These are phyloP conservation scores for Arenaria interpres DNA, from an alignment of 2,113 vertebrate genomes.

Conservation along the genomic window DNA sequence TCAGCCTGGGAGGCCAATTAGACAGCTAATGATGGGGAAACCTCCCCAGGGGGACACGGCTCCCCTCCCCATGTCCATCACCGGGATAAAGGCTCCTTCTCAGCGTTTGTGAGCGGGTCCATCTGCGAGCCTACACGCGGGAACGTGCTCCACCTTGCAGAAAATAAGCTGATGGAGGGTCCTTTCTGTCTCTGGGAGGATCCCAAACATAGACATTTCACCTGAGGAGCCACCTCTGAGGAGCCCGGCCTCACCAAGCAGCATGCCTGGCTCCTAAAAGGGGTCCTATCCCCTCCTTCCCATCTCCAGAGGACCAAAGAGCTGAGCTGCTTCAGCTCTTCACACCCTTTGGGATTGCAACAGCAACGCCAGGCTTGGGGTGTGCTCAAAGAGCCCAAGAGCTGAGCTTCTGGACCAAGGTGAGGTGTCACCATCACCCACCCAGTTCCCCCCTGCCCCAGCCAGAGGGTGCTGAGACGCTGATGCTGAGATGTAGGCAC, in stretches of 20 bases:
- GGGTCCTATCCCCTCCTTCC: background rate
- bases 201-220: background rate
- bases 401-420: accelerated
- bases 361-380: accelerated
- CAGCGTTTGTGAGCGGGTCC: background rate
- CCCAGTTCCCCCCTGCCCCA: background rate
- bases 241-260: accelerated
- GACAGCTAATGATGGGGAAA: slow-evolving; percentile 21
- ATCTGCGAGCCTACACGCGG: background rate
- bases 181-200: background rate
- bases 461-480: too few species aligned
- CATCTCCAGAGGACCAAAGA: background rate
- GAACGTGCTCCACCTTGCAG: background rate
- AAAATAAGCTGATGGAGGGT: background rate
- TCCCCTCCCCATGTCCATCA: background rate
- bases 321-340: background rate
- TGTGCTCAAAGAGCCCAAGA: accelerated
- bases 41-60: background rate
- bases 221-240: background rate
- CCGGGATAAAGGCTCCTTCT: background rate
- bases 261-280: background rate
- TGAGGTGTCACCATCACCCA: background rate
- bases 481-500: background rate
- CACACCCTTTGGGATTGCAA: background rate
- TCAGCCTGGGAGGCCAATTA: slow-evolving; percentile 31